A percentile compares a stretch with the other conserved stretches of the same genome.
Evolutionary conservation across 1,140 invertebrate genomes (phyloP).

Genomic region (Drosophila punjabiensis): DNA sequence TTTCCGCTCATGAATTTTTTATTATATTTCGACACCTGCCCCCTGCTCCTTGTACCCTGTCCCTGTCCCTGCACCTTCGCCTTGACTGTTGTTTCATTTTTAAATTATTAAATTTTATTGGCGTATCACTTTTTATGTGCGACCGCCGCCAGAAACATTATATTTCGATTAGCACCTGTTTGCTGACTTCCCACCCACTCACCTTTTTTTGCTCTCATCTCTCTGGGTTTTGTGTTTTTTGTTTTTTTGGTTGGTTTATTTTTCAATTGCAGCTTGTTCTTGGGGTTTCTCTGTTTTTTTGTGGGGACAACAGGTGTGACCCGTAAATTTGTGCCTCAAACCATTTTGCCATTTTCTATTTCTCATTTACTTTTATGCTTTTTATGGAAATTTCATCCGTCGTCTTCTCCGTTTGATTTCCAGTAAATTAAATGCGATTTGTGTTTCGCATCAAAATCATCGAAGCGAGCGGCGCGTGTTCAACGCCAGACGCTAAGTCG

Average conservation of each 20-base stretch:
- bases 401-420: slow-evolving; percentile 58
- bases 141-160: slow-evolving; percentile 79
- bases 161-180: slow-evolving; percentile 84
- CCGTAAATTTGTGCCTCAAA: slow-evolving; percentile 17
- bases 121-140: slow-evolving; percentile 81
- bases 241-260: slow-evolving; percentile 32
- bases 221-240: slow-evolving; percentile 13
- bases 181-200: slow-evolving; percentile 34
- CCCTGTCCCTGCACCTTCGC: slow-evolving; percentile 21
- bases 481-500: slow-evolving; percentile 39
- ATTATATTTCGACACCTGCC: slow-evolving; percentile 71
- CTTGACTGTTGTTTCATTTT: slow-evolving; percentile 72
- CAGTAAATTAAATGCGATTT: slow-evolving; percentile 82
- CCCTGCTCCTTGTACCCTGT: background rate
- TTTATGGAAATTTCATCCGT: slow-evolving; percentile 55
- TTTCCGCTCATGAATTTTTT: slow-evolving; percentile 80
- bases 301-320: slow-evolving; percentile 62
- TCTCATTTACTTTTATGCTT: slow-evolving; percentile 52
- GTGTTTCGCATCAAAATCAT: slow-evolving; percentile 44
- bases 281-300: background rate
- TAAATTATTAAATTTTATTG: slow-evolving; percentile 84
- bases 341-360: slow-evolving; percentile 33
- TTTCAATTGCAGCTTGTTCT: slow-evolving; percentile 52
- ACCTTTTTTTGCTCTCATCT: slow-evolving; percentile 17
- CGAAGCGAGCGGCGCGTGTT: slow-evolving; percentile 47